Percentiles rank a stretch among this genome's conserved stretches.
These are phyloP conservation scores for Hoplodrina blanda DNA, from an alignment of 2,888 invertebrate species.

Conservation along the genomic window DNA sequence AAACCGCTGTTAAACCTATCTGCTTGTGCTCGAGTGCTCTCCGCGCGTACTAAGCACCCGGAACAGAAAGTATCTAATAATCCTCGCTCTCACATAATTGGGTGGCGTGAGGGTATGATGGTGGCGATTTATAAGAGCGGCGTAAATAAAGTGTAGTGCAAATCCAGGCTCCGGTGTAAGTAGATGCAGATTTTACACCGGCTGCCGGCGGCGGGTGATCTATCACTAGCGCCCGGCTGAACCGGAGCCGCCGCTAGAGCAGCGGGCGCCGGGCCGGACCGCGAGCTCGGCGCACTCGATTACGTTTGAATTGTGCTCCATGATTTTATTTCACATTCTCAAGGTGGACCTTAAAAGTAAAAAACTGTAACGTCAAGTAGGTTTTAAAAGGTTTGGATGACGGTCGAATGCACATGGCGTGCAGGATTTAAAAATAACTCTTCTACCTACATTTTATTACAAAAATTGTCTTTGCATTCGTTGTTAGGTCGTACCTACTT, in stretches of 20 bases:
- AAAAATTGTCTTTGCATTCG: too few relatives aligned
- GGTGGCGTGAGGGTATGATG: slow-evolving; percentile 61
- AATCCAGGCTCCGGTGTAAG: slow-evolving; percentile 76
- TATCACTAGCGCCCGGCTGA: slow-evolving; percentile 73
- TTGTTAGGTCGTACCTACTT: too few relatives aligned
- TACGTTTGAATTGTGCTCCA: background rate
- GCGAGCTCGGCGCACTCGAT: background rate
- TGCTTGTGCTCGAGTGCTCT: slow-evolving; percentile 22
- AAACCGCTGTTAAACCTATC: slow-evolving; percentile 27
- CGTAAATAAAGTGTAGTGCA: slow-evolving; percentile 81
- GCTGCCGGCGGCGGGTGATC: slow-evolving; percentile 82
- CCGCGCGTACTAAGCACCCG: slow-evolving; percentile 15
- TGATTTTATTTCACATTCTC: background rate
- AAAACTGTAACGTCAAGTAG: background rate
- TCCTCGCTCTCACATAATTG: slow-evolving; percentile 57
- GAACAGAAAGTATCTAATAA: slow-evolving; percentile 47
- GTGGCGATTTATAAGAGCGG: slow-evolving; percentile 74
- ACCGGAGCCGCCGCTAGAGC: slow-evolving; percentile 43
- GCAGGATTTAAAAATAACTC: background rate
- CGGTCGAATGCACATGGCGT: background rate
- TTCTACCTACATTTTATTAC: background rate
- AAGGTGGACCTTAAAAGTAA: background rate
- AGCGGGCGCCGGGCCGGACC: slow-evolving; percentile 17
- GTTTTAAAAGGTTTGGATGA: background rate
- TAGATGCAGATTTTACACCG: slow-evolving; percentile 82